These are phyloP conservation scores for Phylloscopus trochilus DNA, from an alignment of 2,113 vertebrate species.

Conservation along the genomic window DNA sequence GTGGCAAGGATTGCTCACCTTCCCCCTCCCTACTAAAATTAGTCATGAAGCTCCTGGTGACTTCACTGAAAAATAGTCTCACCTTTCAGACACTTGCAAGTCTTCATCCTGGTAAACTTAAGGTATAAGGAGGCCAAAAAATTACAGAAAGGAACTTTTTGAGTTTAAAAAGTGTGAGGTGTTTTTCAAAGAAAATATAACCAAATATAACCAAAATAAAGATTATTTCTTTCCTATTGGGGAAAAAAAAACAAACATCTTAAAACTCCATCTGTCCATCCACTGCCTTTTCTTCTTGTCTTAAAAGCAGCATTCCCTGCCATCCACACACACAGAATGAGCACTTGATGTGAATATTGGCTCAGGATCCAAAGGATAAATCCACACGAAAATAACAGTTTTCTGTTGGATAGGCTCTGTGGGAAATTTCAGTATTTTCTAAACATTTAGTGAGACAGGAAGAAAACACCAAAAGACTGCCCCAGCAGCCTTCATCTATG, in stretches of 20 bases:
- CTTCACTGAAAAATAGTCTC: background rate
- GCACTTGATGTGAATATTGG: background rate
- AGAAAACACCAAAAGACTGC: background rate
- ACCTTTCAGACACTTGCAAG: background rate
- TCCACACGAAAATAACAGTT: background rate
- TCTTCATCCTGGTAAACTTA: background rate
- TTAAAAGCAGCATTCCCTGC: background rate
- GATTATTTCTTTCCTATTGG: background rate
- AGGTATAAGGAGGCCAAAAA: background rate
- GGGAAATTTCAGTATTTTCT: background rate
- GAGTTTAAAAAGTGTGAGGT: background rate
- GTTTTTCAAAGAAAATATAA: background rate
- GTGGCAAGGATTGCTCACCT: conserved; percentile 14
- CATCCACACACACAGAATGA: background rate
- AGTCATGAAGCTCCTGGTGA: background rate
- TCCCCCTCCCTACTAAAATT: conserved; percentile 29
- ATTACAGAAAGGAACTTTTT: background rate
- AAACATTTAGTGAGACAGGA: background rate
- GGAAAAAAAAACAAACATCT: background rate
- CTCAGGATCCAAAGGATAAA: background rate
- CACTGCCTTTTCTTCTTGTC: background rate
- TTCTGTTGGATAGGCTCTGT: background rate
- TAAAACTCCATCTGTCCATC: background rate
- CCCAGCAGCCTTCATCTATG: background rate
- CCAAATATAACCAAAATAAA: background rate